Evolutionary conservation across 2,113 vertebrate genomes (phyloP), one percentile per base, ranked within the genome.

Genomic region (Tychaedon coryphoeus): DNA sequence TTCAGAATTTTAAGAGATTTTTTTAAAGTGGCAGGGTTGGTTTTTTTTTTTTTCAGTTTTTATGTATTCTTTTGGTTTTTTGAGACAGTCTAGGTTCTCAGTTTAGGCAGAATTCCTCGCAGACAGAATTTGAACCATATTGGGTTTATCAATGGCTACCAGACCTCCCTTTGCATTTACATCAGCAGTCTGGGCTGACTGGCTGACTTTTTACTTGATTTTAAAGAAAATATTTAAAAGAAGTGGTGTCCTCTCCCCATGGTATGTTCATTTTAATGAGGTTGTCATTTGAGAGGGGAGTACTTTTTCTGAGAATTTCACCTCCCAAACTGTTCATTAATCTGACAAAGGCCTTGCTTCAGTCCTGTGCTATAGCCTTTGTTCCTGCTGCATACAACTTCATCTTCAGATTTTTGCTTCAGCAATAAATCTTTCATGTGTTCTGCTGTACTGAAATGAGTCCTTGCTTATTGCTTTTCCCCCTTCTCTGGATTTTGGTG

Each of bases 401-500:
- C 61, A 8, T 67, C 72, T 60, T 51, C 81, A 67, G 58, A 67
- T 43, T 92, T 90, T 11, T 56, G 96, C 96, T 92, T 93, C 69
- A 95, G 95, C 95, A 97, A 94, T 97, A 96, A 96, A 93, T 83
- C 67, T 90, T 67, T 40, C 47, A 62, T 74, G 78, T 13, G 5
- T 90, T 93, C 82, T 31, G 71, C 88, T 79, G 82, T 88, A 80
- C 43, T 90, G 71, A 70, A 92, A 77, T 71, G 60, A 83, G 56
- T 88, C 82, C 73, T 82, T 70, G 70, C 74, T 91, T 90, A 51
- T 19, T 88, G 82, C 58, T 78, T 80, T 79, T n/a, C 3, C 8
- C 12, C 14, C 24, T 48, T 20, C 26, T 74, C 56, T 18, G 29
- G 34, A 50, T 76, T 93, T 94, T 10, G 50, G 54, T 58, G 66